These are phyloP conservation scores for Gandaritis pyraliata DNA, from an alignment of 2,888 invertebrate genomes.

Conservation along the genomic window DNA sequence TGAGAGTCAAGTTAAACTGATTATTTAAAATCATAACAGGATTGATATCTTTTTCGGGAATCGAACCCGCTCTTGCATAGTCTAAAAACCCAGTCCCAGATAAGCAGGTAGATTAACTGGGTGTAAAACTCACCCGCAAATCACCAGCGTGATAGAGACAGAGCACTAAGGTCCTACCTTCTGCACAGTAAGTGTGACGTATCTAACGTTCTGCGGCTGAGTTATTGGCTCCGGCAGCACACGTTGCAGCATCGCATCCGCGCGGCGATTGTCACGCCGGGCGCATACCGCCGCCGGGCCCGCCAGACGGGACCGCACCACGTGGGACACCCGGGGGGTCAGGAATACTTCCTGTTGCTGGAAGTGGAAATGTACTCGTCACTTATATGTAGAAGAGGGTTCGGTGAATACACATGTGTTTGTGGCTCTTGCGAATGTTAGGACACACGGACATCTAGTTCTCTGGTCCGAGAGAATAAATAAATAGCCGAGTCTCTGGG, in stretches of 20 bases:
- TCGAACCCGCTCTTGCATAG: too few species aligned
- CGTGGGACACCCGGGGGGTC: conserved; percentile 84
- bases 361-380: conserved; percentile 30
- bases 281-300: conserved; percentile 64
- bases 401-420: too few species aligned
- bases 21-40: too few species aligned
- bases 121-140: too few species aligned
- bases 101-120: too few species aligned
- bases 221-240: conserved; percentile 79
- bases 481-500: too few species aligned
- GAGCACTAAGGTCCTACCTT: conserved; percentile 57
- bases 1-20: neutral
- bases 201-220: conserved; percentile 60
- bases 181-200: conserved; percentile 72
- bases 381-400: neutral
- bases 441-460: too few species aligned
- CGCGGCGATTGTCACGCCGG: conserved; percentile 77
- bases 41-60: too few species aligned
- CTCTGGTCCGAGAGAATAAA: too few species aligned
- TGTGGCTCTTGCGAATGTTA: too few species aligned
- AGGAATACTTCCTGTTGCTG: conserved; percentile 87
- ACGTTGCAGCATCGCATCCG: conserved; percentile 92
- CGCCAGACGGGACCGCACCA: conserved; percentile 66
- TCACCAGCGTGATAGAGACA: too few species aligned
- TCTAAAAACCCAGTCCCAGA: too few species aligned